Evolutionary conservation across 2,797 vertebrate genomes (phyloP).

Genomic region (Smutsia gigantea): DNA sequence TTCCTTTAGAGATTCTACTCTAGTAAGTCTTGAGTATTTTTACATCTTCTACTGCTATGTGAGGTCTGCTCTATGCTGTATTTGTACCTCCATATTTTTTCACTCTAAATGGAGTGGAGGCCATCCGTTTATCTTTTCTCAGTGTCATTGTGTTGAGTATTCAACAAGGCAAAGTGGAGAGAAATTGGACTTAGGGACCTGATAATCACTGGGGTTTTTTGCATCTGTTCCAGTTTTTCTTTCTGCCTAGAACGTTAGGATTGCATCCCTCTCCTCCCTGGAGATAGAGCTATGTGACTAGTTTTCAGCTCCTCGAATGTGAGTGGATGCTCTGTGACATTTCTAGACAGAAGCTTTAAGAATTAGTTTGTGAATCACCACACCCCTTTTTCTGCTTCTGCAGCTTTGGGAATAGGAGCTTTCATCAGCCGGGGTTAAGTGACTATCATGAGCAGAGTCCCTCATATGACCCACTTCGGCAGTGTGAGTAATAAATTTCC

Average conservation of each 20-base stretch:
- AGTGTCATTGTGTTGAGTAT: not conserved
- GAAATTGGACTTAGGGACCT: not conserved
- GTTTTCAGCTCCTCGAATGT: not conserved
- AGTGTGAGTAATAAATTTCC: not conserved
- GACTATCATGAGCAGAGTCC: not conserved
- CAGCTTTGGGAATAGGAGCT: not conserved
- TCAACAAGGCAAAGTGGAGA: not conserved
- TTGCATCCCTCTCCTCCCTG: not conserved
- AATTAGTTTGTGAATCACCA: not conserved
- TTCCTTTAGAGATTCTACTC: not conserved
- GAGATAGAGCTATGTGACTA: not conserved
- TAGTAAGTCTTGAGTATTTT: not conserved
- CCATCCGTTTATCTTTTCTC: not conserved
- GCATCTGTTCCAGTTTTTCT: not conserved
- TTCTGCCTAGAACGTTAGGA: not conserved
- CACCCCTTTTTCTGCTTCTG: not conserved
- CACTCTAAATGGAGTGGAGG: not conserved
- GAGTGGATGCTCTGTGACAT: not conserved
- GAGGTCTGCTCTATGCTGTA: not conserved
- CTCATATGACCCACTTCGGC: not conserved
- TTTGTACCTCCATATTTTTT: not conserved
- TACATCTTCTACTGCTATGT: not conserved
- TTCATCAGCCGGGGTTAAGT: not conserved
- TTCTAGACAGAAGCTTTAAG: not conserved
- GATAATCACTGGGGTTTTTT: not conserved